These are phyloP conservation scores for Urocolius indicus DNA, from an alignment of 2,113 vertebrate genomes.

Conservation along the genomic window DNA sequence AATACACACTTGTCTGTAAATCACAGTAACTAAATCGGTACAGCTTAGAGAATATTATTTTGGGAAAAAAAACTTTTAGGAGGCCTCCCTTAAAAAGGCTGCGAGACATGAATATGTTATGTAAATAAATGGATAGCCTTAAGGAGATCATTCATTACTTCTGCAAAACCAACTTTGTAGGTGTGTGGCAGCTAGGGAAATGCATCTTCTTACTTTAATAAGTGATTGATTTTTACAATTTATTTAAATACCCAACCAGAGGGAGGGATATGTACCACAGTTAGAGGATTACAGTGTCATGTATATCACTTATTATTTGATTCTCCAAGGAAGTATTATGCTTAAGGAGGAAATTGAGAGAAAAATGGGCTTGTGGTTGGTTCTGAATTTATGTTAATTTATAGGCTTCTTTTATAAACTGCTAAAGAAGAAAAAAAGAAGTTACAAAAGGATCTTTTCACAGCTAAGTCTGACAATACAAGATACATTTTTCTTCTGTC, in stretches of 20 bases:
- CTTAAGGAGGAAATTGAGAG: neutral
- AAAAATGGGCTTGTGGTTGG: constrained; percentile 3
- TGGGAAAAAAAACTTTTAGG: neutral
- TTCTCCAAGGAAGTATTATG: constrained; percentile 12
- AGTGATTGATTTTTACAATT: neutral
- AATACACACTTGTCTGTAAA: neutral
- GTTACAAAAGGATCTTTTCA: neutral
- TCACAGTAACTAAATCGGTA: neutral
- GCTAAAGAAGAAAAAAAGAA: neutral
- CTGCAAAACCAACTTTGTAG: neutral
- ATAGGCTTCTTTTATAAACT: neutral
- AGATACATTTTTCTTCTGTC: neutral
- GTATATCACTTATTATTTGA: neutral
- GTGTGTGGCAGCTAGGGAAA: neutral
- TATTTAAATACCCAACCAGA: constrained; percentile 1
- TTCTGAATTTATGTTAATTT: constrained; percentile 15
- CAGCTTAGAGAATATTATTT: neutral
- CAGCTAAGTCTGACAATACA: neutral
- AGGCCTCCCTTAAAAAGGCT: neutral
- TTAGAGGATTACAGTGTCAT: neutral
- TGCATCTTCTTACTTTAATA: neutral
- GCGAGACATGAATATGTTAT: neutral
- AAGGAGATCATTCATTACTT: neutral
- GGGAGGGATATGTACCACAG: neutral
- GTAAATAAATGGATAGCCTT: constrained; percentile 22